Evolutionary conservation across 1,140 invertebrate species (phyloP), one percentile per base, ranked within the genome.

Genomic region (Pissodes strobi): DNA sequence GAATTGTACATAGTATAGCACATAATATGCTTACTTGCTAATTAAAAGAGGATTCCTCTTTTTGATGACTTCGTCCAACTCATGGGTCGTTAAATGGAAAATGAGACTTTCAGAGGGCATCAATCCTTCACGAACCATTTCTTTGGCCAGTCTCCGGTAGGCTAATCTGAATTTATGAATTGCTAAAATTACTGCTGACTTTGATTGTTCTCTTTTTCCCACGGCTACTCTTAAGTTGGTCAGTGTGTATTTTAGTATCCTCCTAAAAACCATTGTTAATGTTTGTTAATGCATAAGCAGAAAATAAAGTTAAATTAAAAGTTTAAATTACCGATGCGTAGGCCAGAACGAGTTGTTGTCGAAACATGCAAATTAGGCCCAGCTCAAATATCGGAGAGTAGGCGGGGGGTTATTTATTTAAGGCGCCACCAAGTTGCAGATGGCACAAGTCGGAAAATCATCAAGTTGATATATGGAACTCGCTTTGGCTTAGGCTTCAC

Each of bases 21-120:
- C n/a, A n/a, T n/a, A n/a, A n/a, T n/a, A n/a, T n/a, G n/a, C 78
- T 77, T 81, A 90, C 88, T 89, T 91, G 46, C 79, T 80, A 10
- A 92, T 76, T 13, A 90, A 70, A 4, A 70, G 76, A 2, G 86
- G 82, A 70, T 84, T 82, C 34, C 82, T 74, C 1, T 78, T 82
- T 4, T 77, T 45, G 1, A 91, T 75, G 0, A 91, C 78, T 25
- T 79, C 67, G 12, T 77, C 77, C 10, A 93, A 80, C 78, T 94
- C 91, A 30, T 81, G 65, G 22, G 85, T 78, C 1, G 87, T 87
- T 45, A 94, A 79, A 76, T 85, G 90, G 73, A 86, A 91, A 19
- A 93, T 75, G 0, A 93, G 76, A 19, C 88, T 82, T 13, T 74
- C 68, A 41, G 87, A 80, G 0, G 90, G 90, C 12, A 94, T 66